Evolutionary conservation across 2,797 vertebrate species (phyloP).

Genomic region (Pseudochaenichthys georgianus): DNA sequence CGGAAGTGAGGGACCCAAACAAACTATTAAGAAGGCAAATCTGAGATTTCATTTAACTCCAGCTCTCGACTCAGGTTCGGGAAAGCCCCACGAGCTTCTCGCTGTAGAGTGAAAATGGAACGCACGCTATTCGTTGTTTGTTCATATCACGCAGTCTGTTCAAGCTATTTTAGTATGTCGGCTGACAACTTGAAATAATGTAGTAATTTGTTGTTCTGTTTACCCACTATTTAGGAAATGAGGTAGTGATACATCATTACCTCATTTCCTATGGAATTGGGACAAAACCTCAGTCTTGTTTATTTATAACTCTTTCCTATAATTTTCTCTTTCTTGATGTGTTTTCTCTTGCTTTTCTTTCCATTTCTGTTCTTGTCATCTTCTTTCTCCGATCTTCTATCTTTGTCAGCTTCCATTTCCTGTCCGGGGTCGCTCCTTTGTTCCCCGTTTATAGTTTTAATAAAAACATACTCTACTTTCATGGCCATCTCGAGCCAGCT

Average conservation of each 20-base stretch:
- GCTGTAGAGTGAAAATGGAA: too few relatives aligned
- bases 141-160: too few relatives aligned
- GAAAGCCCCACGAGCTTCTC: too few relatives aligned
- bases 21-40: too few relatives aligned
- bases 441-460: conserved; percentile 54
- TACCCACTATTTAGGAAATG: background rate
- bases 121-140: too few relatives aligned
- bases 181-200: background rate
- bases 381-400: conserved; percentile 35
- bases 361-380: conserved; percentile 24
- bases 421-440: conserved; percentile 29
- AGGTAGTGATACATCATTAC: background rate
- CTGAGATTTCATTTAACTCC: too few relatives aligned
- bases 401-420: conserved; percentile 64
- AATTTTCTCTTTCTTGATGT: background rate
- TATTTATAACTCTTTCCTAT: conserved; percentile 5
- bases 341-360: conserved; percentile 12
- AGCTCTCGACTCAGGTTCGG: too few relatives aligned
- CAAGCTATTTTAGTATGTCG: background rate
- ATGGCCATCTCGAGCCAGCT: conserved; percentile 48
- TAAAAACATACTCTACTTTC: conserved; percentile 67
- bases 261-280: background rate
- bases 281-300: conserved; percentile 10
- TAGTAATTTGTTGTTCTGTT: background rate
- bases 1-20: too few relatives aligned